Evolutionary conservation across 92 coral and sea anemone species (phyloP).

Genomic region (Anthopleura xanthogrammica): DNA sequence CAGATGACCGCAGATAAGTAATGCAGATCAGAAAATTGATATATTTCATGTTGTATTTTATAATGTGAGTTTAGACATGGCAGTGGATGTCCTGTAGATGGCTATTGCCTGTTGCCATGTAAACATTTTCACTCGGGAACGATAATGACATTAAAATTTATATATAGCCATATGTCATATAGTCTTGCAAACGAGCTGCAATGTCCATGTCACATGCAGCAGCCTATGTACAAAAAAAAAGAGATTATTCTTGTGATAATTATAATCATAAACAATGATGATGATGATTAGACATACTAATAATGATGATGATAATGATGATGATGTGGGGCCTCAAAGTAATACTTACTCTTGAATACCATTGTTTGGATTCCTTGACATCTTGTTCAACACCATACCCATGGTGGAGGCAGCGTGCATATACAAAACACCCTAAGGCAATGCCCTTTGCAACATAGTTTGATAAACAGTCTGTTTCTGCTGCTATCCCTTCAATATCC

Average conservation of each 20-base stretch:
- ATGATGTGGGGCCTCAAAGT: not conserved
- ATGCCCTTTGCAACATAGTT: slow-evolving; percentile 92
- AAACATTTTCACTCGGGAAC: not conserved
- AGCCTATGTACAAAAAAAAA: slow-evolving; percentile 47
- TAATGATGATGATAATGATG: not conserved
- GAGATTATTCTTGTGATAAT: not conserved
- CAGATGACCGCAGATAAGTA: not conserved
- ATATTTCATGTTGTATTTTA: not conserved
- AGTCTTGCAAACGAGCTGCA: slow-evolving; percentile 90
- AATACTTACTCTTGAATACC: slow-evolving; percentile 84
- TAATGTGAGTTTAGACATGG: no score
- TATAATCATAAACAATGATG: not conserved
- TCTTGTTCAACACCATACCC: slow-evolving; percentile 79
- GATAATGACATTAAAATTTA: slow-evolving; percentile 5
- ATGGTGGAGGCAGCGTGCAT: slow-evolving; percentile 85
- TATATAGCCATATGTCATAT: slow-evolving; percentile 86
- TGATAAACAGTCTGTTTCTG: slow-evolving; percentile 83
- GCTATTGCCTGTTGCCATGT: not conserved
- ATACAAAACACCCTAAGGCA: slow-evolving; percentile 90
- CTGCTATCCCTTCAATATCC: slow-evolving; percentile 81
- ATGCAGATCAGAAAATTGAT: not conserved
- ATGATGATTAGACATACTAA: not conserved
- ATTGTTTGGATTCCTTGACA: slow-evolving; percentile 66
- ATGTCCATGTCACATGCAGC: slow-evolving; percentile 86
- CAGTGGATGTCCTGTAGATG: no score